phyloP scores from a whole-genome alignment of 2,888 invertebrate species.

The Luperina testacea region DNA sequence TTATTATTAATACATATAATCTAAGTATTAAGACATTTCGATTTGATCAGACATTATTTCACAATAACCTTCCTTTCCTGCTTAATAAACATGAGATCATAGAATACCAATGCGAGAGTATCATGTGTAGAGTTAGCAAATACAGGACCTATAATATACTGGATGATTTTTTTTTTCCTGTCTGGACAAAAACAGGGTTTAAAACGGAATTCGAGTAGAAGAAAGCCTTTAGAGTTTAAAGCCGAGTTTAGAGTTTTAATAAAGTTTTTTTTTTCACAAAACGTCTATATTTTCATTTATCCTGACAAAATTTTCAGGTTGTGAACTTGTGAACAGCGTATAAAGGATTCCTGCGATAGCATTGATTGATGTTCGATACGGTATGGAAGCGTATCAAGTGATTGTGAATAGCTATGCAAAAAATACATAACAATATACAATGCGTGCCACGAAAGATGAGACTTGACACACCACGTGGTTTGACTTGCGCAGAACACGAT shows the following conservation, averaged over 20 bases:
- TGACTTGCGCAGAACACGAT: too few species aligned
- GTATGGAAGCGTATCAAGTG: too few species aligned
- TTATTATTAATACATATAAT: neutral
- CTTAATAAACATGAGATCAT: slow-evolving; percentile 10
- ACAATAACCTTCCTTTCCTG: neutral
- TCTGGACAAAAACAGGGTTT: neutral
- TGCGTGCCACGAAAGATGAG: too few species aligned
- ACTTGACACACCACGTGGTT: too few species aligned
- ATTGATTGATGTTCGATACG: neutral
- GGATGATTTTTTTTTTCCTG: neutral
- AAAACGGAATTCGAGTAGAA: too few species aligned
- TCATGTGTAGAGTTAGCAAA: neutral
- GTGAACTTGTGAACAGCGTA: too few species aligned
- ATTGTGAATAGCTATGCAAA: neutral
- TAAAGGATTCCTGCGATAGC: neutral
- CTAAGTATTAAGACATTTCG: neutral
- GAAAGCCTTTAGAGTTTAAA: too few species aligned
- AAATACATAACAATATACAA: neutral
- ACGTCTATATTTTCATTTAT: too few species aligned
- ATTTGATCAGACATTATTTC: neutral
- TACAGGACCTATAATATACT: too few species aligned
- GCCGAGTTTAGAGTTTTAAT: too few species aligned
- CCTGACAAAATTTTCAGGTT: too few species aligned
- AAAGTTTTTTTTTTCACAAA: too few species aligned
- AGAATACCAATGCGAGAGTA: slow-evolving; percentile 5